These are phyloP conservation scores for Bungarus multicinctus DNA, from an alignment of 2,113 vertebrate genomes.

Conservation along the genomic window DNA sequence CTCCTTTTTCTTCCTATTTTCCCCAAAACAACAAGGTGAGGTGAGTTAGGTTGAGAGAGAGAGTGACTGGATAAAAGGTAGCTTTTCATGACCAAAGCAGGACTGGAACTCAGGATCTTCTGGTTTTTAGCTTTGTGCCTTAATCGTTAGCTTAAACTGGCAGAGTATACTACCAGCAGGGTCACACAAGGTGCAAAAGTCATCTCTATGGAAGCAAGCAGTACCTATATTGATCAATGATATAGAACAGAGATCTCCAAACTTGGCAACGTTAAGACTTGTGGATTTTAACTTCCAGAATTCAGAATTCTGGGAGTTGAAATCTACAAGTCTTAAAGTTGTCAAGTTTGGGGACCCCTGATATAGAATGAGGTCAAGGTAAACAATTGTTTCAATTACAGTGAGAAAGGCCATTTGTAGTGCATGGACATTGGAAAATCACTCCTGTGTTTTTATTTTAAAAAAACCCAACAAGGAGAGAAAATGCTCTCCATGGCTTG, in stretches of 20 bases:
- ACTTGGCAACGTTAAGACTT: too few relatives aligned
- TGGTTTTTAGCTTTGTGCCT: not conserved
- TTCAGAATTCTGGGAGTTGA: too few relatives aligned
- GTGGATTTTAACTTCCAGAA: too few relatives aligned
- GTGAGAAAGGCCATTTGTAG: not conserved
- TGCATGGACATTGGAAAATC: not conserved
- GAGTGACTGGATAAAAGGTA: not conserved
- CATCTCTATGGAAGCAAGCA: not conserved
- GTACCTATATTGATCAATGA: not conserved
- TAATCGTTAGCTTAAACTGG: not conserved
- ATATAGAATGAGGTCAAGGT: not conserved
- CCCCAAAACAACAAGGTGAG: not conserved
- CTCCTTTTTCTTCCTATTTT: not conserved
- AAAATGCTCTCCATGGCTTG: too few relatives aligned
- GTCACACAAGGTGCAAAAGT: not conserved
- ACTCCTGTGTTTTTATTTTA: not conserved
- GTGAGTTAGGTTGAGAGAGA: not conserved
- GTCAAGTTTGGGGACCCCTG: not conserved
- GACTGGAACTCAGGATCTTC: not conserved
- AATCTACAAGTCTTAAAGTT: too few relatives aligned
- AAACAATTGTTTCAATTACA: not conserved
- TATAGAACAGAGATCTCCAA: not conserved
- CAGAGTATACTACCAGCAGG: not conserved
- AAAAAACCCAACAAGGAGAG: not conserved
- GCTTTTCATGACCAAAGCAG: not conserved